These are phyloP conservation scores for Oasisia sp. DNA, from an alignment of 2,888 invertebrate species.

Conservation along the genomic window DNA sequence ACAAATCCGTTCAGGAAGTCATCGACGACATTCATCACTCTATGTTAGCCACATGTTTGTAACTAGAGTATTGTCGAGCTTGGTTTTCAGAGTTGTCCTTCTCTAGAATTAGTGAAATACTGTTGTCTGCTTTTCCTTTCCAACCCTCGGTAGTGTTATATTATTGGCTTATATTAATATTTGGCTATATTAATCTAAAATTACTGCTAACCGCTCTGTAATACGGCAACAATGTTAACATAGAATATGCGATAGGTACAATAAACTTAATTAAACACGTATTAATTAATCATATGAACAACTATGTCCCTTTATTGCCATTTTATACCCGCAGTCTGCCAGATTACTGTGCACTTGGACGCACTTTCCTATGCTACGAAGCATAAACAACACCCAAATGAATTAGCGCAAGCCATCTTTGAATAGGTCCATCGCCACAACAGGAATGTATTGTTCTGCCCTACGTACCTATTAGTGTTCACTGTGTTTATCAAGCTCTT, in stretches of 20 bases:
- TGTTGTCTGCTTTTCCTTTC: too few species aligned
- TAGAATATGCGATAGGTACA: neutral
- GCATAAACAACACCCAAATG: neutral
- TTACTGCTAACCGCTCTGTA: neutral
- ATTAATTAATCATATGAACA: neutral
- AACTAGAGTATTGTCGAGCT: too few species aligned
- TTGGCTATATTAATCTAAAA: too few species aligned
- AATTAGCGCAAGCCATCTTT: conserved; percentile 6
- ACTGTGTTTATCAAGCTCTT: neutral
- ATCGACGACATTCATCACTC: neutral
- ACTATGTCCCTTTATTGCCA: neutral
- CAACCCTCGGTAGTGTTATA: too few species aligned
- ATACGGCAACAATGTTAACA: neutral
- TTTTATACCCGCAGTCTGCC: neutral
- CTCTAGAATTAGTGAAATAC: too few species aligned
- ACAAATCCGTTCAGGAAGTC: neutral
- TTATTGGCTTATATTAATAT: too few species aligned
- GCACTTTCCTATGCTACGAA: neutral
- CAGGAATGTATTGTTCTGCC: neutral
- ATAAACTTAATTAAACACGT: neutral
- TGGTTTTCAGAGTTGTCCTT: too few species aligned
- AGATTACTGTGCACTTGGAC: neutral
- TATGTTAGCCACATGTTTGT: too few species aligned
- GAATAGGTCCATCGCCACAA: neutral
- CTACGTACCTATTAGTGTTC: neutral